A percentile compares a stretch with the other conserved stretches of the same genome.
Evolutionary conservation across 2,888 invertebrate genomes (phyloP).

Genomic region (Timema podura): DNA sequence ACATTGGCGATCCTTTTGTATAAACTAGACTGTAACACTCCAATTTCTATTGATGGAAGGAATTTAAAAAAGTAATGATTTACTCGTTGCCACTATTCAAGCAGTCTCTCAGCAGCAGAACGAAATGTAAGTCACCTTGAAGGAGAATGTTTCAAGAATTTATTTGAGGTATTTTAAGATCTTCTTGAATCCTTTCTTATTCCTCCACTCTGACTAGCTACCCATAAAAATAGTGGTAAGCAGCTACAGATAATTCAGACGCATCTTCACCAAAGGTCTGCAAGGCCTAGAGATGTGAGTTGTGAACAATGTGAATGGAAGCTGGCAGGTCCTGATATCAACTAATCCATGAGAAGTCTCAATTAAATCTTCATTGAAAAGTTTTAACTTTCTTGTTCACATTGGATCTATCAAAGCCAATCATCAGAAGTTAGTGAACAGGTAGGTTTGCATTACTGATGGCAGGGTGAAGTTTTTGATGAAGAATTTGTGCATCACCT

Average conservation of each 20-base stretch:
- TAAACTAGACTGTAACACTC: neutral
- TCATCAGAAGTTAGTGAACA: constrained; percentile 13
- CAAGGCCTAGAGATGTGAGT: constrained; percentile 2
- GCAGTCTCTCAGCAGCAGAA: constrained; percentile 15
- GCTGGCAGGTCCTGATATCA: constrained; percentile 2
- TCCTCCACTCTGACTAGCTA: constrained; percentile 7
- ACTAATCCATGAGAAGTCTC: constrained; percentile 1
- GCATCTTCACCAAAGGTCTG: constrained; percentile 10
- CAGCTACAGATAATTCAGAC: neutral
- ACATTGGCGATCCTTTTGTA: neutral
- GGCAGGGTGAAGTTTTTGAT: constrained; percentile 2
- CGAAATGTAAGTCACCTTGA: constrained; percentile 1
- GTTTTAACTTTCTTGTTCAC: constrained; percentile 13
- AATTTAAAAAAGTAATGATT: constrained; percentile 12
- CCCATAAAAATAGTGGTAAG: neutral
- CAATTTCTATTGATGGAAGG: neutral
- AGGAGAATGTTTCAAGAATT: neutral
- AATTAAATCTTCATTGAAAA: constrained; percentile 15
- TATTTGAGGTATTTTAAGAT: neutral
- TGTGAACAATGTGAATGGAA: neutral
- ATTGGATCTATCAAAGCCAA: constrained; percentile 10
- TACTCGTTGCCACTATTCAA: constrained; percentile 2
- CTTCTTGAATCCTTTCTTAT: constrained; percentile 1
- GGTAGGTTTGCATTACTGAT: constrained; percentile 16
- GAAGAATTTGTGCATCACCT: constrained; percentile 11